Base-by-base conservation (phyloP, 2,113 vertebrate species). In the Pseudorhombus dupliciocellatus region DNA sequence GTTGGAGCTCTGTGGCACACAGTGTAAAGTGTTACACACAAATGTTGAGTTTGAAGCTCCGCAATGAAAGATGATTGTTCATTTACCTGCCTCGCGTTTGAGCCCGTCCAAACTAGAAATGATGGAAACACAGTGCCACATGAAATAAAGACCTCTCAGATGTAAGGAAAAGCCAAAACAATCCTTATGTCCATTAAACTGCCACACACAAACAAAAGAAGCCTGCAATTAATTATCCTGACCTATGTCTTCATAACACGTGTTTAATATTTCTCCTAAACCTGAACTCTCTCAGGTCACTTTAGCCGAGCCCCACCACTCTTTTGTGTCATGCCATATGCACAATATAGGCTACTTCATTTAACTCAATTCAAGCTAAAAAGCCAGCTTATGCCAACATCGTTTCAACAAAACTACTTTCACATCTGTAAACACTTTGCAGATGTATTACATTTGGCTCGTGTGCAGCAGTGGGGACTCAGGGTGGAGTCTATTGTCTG, bases 401-500 rank as follows among this genome's bases (percentile, higher is more conserved):
- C 46, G 37, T 28, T 6, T 24, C 25, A 58, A 10, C 28, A 26
- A 68, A 24, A 73, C 7, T 18, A 66, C 12, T 40, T 66, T 59
- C 31, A 25, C 25, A 18, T 24, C 51, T 62, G 21, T 55, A 40
- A 64, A 81, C 63, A 34, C 46, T 64, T 60, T 60, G 59, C 75
- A 85, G 70, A 81, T 81, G 72, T 44, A 53, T 53, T 37, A 10
- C 22, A 56, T 82, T 75, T 83, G 79, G 37, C 69, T 57, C 0
- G 9, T 59, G 31, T 42, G 51, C 48, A 18, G 4, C 25, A 6
- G 65, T 24, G 11, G 34, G 37, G 15, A 59, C 60, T 69, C 46
- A 61, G 53, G 71, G 71, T 51, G 64, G 57, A 80, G 62, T 80
- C 82, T 24, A 84, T 88, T 87, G 86, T 90, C 52, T 66, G 52